Evolutionary conservation across 2,888 invertebrate genomes (phyloP), one percentile per base, ranked within the genome.

Genomic region (Tetragnatha montana): DNA sequence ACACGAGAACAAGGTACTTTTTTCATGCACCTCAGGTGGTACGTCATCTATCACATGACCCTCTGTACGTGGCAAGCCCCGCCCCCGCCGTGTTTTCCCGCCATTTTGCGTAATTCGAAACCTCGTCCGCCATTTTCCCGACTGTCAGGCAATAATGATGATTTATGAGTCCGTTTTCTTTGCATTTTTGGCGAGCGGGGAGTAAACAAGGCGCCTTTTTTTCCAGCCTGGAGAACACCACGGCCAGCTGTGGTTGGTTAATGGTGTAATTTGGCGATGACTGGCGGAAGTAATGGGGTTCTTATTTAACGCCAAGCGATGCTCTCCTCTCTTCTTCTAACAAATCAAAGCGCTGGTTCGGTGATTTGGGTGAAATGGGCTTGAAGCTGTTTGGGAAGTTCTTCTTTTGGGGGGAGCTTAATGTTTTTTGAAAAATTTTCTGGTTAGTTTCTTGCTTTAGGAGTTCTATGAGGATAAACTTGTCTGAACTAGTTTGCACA

Each of bases 101-200:
- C 69, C 69, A 70, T 81, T 87, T 87, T 74, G 82, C 73, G 74
- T 60, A 82, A 74, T 82, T 82, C 74, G 73, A 82, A 82, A 82
- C 73, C 73, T 60, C 82, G 51, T 74, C 74, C 50, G 49, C 82
- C 73, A 82, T 82, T 82, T 60, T 71, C 74, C 73, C 22, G 73
- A 22, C 82, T 82, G 82, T 71, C 82, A 82, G 17, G 51, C 12
- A 12, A 74, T 82, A 82, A 82, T 82, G 73, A 82, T 82, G 82
- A 82, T 74, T 74, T 82, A 82, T 73, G 22, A 22, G 21, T 82
- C 74, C 19, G 7, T 22, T 76, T 49, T 76, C 50, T 10, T n/a
- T 76, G 60, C 60, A 60, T 60, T 60, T 60, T 17, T 10, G 60
- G 60, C 60, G 60, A 12, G 12, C 14, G 60, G 12, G 51, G 60